These are phyloP conservation scores for Amphiura filiformis DNA, from an alignment of 35 echinoderm and acorn worm species.

Conservation along the genomic window DNA sequence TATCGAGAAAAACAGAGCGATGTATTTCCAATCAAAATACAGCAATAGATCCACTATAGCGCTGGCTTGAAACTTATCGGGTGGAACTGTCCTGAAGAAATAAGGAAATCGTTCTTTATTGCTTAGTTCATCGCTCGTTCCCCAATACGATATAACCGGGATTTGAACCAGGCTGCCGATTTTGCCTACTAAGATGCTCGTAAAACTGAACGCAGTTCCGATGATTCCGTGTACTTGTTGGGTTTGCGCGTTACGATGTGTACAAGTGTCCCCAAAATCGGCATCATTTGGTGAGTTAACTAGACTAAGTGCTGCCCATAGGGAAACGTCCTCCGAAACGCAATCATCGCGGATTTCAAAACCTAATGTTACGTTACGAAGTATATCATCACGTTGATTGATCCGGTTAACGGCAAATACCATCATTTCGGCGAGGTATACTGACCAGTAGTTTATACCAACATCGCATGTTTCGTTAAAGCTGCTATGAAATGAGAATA, in stretches of 20 bases:
- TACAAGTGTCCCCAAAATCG: not conserved
- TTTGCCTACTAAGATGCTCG: conserved; percentile 61
- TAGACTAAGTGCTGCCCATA: not conserved
- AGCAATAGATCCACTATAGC: conserved; percentile 78
- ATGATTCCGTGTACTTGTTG: conserved; percentile 30
- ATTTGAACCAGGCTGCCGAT: conserved; percentile 36
- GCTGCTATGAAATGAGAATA: not conserved
- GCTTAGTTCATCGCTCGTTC: conserved; percentile 57
- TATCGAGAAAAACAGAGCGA: conserved; percentile 79
- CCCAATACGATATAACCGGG: conserved; percentile 41
- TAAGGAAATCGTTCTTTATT: conserved; percentile 45
- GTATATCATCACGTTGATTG: conserved; percentile 1
- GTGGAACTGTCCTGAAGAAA: conserved; percentile 60
- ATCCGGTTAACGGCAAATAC: conserved; percentile 19
- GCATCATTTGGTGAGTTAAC: not conserved
- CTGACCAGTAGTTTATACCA: not conserved
- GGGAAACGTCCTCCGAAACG: conserved; percentile 27
- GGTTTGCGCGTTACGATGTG: not conserved
- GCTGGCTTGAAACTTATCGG: conserved; percentile 45
- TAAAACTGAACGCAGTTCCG: conserved; percentile 56
- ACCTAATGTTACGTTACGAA: conserved; percentile 29
- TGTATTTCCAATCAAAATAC: conserved; percentile 84
- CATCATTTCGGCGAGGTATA: conserved; percentile 2
- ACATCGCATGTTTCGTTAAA: not conserved
- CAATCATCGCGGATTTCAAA: conserved; percentile 36